A percentile compares a stretch with the other conserved stretches of the same genome.
phyloP scores from a whole-genome alignment of 2,113 vertebrate genomes.

The Apteryx owenii region DNA sequence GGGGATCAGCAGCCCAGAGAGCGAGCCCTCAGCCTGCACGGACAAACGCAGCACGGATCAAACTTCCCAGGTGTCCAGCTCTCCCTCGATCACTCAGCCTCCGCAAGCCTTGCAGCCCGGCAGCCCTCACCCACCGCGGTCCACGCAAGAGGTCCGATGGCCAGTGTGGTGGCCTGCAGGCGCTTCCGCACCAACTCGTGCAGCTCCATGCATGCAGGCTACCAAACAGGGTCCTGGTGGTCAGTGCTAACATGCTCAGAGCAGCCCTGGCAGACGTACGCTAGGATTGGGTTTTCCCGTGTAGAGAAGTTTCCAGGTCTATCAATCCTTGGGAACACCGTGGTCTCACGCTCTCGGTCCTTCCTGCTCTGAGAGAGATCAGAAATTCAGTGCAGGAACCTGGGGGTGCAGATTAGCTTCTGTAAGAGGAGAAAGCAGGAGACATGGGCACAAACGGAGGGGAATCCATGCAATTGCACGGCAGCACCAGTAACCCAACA shows the following conservation, averaged over 20 bases:
- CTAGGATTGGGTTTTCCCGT: not conserved
- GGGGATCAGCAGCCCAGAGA: not conserved
- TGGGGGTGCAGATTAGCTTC: not conserved
- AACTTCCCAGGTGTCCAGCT: not conserved
- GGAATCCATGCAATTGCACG: not conserved
- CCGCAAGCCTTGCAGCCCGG: not conserved
- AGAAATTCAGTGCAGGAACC: not conserved
- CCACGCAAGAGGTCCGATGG: no score
- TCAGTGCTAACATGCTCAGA: not conserved
- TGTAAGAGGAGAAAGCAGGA: not conserved
- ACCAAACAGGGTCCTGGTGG: not conserved
- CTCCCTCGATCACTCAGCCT: no score
- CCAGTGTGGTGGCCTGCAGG: not conserved
- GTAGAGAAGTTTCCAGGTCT: not conserved
- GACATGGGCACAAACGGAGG: not conserved
- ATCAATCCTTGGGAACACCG: accelerated
- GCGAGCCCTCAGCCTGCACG: not conserved
- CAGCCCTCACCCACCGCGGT: not conserved
- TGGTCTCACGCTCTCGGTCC: accelerated
- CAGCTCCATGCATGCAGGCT: accelerated
- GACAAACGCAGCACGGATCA: accelerated
- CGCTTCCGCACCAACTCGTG: not conserved
- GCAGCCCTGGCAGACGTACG: no score
- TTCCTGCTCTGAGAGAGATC: not conserved
- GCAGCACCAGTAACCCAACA: not conserved